Base-by-base conservation (phyloP, 2,888 invertebrate genomes). In the Pachydiplax longipennis region DNA sequence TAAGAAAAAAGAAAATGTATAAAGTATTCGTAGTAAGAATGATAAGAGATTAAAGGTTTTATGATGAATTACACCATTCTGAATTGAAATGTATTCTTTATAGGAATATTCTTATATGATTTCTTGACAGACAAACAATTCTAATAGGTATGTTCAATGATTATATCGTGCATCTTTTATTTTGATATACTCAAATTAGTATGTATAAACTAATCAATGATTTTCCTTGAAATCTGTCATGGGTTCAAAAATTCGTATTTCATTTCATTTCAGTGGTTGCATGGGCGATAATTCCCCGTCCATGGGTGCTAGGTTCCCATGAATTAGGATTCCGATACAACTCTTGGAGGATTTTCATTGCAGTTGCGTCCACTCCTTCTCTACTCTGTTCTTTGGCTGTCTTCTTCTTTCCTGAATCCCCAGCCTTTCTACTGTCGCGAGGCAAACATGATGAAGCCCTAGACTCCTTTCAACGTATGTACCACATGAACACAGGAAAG, bases 281-380 rank as follows among this genome's bases (percentile, higher is more conserved):
- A 0, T 97, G 97, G 97, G 95, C 96, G 80, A 96, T 97, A 93
- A 97, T 97, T 93, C 97, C 97, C 0, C 95, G 96, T 93, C 94
- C 95, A 91, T 83, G 53, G 53, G 8, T 83, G 31, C 53, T 83
- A 15, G 94, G 95, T 90, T 94, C 95, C 53, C 94, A 95, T 2
- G 92, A 92, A 90, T 82, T 82, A 18, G 91, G 91, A 44, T 97
- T 97, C 94, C 95, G 95, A 35, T 97, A 96, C 93, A 96, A 96
- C 92, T 97, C 97, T 44, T 97, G 97, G 97, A 97, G 97, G 94
- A 95, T 97, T 93, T 97, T 97, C 94, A 97, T 97, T 58, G 96
- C 96, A 0, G 95, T 97, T 0, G 97, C 97, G 93, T 96, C 96
- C 5, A 92, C 97, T 6, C 97, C 97, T 0, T 97, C 97, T 92